Base-by-base conservation (phyloP, 1,140 invertebrate species). In the Leptopilina boulardi region DNA sequence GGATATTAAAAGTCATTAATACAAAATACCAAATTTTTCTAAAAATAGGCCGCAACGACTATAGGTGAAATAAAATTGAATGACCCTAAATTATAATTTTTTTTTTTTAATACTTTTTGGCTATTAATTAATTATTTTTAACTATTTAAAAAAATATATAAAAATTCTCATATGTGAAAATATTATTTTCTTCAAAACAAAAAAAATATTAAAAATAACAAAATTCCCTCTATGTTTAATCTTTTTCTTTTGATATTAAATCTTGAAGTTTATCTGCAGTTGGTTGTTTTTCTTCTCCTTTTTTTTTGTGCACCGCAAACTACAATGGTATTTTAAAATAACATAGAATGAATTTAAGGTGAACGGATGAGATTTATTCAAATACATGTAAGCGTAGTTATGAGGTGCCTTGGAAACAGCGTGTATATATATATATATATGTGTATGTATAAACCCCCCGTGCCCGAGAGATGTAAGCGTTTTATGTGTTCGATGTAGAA, bases 261-360 rank as follows among this genome's bases (percentile, higher is more conserved):
- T 30, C 11, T 66, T 30, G 4, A n/a, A 26, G 11, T 66, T 66
- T 30, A 30, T 34, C 3, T 66, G 23, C 15, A n/a, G 15, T 66
- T 66, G 5, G n/a, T 30, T 0, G 26, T 23, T 34, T 9, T 59
- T 23, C n/a, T n/a, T n/a, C n/a, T n/a, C n/a, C n/a, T 66, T 66
- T 66, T 30, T 66, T 66, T 11, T n/a, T n/a, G 26, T 30, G 13
- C 59, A 5, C 21, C 21, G 23, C 3, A 15, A 0, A 34, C 30
- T 59, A 11, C 19, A 15, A 11, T n/a, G 2, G 23, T 5, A 8
- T 51, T 66, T 34, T 34, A n/a, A 66, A 34, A 66, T 66, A 66
- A 66, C 59, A 66, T 66, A 30, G 26, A 34, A 66, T 66, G 59
- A 66, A 66, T 66, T 66, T 66, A 66, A 66, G 34, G 34, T 8